phyloP scores from a whole-genome alignment of 2,888 invertebrate genomes.

The Molanna angustata region DNA sequence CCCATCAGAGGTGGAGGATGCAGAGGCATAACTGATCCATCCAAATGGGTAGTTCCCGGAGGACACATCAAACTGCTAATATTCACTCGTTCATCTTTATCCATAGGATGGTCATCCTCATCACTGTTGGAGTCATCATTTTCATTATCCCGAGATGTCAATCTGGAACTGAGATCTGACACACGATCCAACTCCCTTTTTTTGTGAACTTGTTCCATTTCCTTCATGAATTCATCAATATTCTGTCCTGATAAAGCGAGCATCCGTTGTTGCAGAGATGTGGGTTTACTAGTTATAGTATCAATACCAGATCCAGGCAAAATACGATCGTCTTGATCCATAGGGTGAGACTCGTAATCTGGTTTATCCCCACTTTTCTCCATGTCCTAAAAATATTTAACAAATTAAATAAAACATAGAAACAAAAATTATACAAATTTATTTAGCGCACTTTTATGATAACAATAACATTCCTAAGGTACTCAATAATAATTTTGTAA shows the following conservation, averaged over 20 bases:
- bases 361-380: slow-evolving; percentile 38
- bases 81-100: slow-evolving; percentile 26
- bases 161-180: slow-evolving; percentile 58
- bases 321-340: slow-evolving; percentile 31
- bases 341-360: slow-evolving; percentile 19
- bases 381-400: slow-evolving; percentile 31
- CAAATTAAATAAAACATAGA: slow-evolving; percentile 14
- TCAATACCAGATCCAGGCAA: slow-evolving; percentile 24
- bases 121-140: slow-evolving; percentile 15
- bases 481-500: too few species aligned
- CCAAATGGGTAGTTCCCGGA: slow-evolving; percentile 38
- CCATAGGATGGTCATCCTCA: slow-evolving; percentile 21
- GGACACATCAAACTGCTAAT: slow-evolving; percentile 26
- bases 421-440: too few species aligned
- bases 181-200: slow-evolving; percentile 69
- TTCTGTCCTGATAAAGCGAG: slow-evolving; percentile 87
- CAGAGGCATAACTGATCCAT: slow-evolving; percentile 46
- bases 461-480: too few species aligned
- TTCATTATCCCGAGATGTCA: slow-evolving; percentile 39
- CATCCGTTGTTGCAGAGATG: slow-evolving; percentile 82
- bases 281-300: slow-evolving; percentile 55
- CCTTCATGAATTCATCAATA: slow-evolving; percentile 89
- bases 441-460: too few species aligned
- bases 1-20: slow-evolving; percentile 52
- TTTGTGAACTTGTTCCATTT: slow-evolving; percentile 84